A percentile compares a stretch with the other conserved stretches of the same genome.
Evolutionary conservation across 2,113 vertebrate species (phyloP).

Genomic region (Bettongia penicillata): DNA sequence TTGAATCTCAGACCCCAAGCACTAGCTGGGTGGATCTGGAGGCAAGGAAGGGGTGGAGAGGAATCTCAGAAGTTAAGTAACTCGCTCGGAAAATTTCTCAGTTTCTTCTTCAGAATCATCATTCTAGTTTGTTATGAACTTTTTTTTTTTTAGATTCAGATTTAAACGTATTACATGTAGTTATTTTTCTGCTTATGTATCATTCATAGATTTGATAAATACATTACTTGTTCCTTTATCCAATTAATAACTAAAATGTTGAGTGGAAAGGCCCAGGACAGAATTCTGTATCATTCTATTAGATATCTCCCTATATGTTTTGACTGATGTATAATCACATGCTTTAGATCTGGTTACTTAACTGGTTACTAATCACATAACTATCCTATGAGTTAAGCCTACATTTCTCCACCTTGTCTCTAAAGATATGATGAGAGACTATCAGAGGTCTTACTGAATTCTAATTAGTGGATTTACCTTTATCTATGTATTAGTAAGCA

Average conservation of each 20-base stretch:
- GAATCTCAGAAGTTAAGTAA: no score
- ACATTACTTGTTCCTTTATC: background rate
- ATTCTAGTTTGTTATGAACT: background rate
- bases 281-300: background rate
- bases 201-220: background rate
- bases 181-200: background rate
- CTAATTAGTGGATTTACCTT: background rate
- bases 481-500: background rate
- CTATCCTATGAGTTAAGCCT: background rate
- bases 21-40: no score
- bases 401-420: conserved; percentile 12
- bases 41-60: no score
- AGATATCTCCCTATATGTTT: background rate
- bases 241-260: background rate
- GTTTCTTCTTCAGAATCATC: background rate
- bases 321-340: background rate
- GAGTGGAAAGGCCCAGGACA: background rate
- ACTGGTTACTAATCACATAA: background rate
- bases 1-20: no score
- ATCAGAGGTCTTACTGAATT: background rate
- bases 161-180: background rate
- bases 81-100: no score
- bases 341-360: background rate
- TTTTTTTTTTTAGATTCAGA: background rate
- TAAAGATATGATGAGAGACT: background rate